Base-by-base conservation (phyloP, 2,113 vertebrate genomes). In the Odocoileus virginianus region DNA sequence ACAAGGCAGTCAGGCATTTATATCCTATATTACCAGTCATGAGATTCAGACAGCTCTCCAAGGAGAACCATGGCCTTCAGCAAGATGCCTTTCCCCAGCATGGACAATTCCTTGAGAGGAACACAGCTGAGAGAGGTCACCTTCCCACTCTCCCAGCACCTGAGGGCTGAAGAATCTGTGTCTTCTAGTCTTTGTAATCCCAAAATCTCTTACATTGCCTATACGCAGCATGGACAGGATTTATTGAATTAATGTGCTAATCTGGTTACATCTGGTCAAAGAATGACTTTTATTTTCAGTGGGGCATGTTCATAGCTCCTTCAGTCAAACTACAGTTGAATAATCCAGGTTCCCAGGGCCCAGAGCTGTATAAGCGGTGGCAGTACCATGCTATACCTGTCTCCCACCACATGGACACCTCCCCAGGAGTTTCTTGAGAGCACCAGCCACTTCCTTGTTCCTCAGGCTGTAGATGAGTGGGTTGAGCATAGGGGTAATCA, bases 401-500 rank as follows among this genome's bases (percentile, higher is more conserved):
- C 23, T 10, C 14, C n/a, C 5, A 50, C 23, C n/a, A 60, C 76
- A 87, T 5, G 58, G 3, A 40, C 89, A 71, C 54, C 50, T 95
- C 55, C 89, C 87, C 60, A 98, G 28, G 54, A 98, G 52, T 82
- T 95, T 98, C 52, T 25, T 89, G 61, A 98, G 79, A 2, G 97
- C 98, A 4, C 64, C 60, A 2, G 93, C 76, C 43, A 98, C 97
- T 82, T 98, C 97, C 78, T 98, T 98, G 64, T 98, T 98, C 83
- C 98, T 95, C 40, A 76, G 36, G 11, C 71, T 76, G 23, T 76
- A 76, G 23, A 76, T 76, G 23, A 76, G 71, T 13, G 97, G 98
- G 28, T 98, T 98, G 84, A 98, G 96, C 97, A 97, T 86, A 47
- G 97, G 98, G 19, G 96, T 94, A 60, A 98, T 54, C 88, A 98